Evolutionary conservation across 2,113 vertebrate genomes (phyloP), one percentile per base, ranked within the genome.

Genomic region (Boleophthalmus pectinirostris): DNA sequence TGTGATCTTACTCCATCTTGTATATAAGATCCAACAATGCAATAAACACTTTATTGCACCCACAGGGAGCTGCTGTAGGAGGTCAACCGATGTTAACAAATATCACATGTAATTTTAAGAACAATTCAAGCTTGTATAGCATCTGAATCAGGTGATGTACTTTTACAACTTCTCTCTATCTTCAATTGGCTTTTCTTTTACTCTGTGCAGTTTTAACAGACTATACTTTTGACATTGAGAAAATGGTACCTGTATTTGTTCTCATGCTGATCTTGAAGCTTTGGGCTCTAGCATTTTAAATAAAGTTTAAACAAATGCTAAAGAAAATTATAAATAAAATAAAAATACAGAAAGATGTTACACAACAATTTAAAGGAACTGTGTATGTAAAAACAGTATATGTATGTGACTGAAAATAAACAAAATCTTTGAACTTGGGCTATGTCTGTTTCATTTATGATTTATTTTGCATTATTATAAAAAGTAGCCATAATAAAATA

Each of bases 341-440:
- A 81, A 67, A 89, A 83, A 54, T 21, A 54, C 51, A 78, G 87
- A 85, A 71, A 67, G 91, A 89, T 93, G 90, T 94, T 88, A 90
- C 81, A 79, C 89, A 64, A 92, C 87, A 94, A 94, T 95, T 95
- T 92, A 90, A 95, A 92, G 88, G 90, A 94, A 90, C 87, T 93
- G 91, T 94, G 82, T 93, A 90, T 92, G 87, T 95, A 94, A 86
- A 93, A 91, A 91, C 93, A 93, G 87, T 93, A 85, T 88, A 87
- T 93, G 92, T 95, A 92, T 93, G 91, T 94, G 92, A 93, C 72
- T 93, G 89, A 95, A 94, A 96, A 95, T 93, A 94, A 95, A 95
- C 90, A 80, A 91, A 92, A 90, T 73, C 84, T 94, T 92, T 92
- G 90, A 93, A 85, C 93, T 92, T 94, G 91, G 88, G 85, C 58